phyloP scores from a whole-genome alignment of 1,140 invertebrate species.

The Dendroctonus ponderosae region DNA sequence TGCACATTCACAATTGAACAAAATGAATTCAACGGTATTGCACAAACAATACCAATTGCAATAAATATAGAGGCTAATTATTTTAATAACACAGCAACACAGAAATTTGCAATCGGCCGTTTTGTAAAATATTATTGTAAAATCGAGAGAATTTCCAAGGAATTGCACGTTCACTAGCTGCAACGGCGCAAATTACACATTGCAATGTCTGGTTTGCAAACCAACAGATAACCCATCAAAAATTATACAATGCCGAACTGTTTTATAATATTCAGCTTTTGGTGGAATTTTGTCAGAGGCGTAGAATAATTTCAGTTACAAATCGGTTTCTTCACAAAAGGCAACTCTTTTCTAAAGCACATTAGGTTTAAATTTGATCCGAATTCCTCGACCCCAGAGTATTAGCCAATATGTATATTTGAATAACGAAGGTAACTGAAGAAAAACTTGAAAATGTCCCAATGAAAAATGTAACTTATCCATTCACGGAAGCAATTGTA shows the following conservation, averaged over 20 bases:
- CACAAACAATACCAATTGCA: background rate
- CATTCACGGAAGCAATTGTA: no score
- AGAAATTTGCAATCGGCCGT: constrained; percentile 15
- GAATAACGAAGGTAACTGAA: no score
- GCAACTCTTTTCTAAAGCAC: no score
- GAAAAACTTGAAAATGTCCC: no score
- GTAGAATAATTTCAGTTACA: no score
- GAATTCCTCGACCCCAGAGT: no score
- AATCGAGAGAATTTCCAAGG: constrained; percentile 16
- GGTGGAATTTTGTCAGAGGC: no score
- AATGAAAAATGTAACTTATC: no score
- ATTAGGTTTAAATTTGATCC: no score
- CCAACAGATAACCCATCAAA: constrained; percentile 16
- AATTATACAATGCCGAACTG: constrained; percentile 10
- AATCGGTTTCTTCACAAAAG: no score
- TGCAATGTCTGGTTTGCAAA: constrained; percentile 9
- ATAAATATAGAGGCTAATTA: constrained; percentile 9
- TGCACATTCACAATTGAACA: background rate
- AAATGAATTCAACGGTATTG: background rate
- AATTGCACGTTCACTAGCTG: constrained; percentile 12
- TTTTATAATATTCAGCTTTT: constrained; percentile 13
- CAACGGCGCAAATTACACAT: constrained; percentile 9
- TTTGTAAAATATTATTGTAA: constrained; percentile 18
- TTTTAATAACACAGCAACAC: constrained; percentile 3
- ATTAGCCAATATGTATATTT: no score